These are phyloP conservation scores for Muntiacus muntjak DNA, from an alignment of 2,113 vertebrate species.

Conservation along the genomic window DNA sequence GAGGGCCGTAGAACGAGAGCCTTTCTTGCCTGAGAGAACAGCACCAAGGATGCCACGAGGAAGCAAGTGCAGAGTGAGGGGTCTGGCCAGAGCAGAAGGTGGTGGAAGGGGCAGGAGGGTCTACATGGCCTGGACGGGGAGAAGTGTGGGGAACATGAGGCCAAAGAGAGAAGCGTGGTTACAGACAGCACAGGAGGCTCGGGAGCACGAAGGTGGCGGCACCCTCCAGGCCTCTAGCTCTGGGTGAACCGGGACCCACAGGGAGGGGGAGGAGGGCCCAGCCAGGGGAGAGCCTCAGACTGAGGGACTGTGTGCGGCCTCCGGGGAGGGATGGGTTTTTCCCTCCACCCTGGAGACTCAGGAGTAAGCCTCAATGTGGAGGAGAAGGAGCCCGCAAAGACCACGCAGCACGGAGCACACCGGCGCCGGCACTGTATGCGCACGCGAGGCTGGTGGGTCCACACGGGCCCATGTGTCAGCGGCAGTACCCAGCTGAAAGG, in stretches of 20 bases:
- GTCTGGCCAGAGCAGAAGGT: background rate
- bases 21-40: background rate
- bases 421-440: background rate
- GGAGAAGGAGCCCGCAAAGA: background rate
- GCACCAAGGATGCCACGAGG: background rate
- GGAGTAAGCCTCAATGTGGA: background rate
- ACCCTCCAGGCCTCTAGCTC: background rate
- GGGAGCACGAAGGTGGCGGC: fast-evolving
- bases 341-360: background rate
- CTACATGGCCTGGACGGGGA: background rate
- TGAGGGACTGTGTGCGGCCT: background rate
- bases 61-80: background rate
- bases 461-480: background rate
- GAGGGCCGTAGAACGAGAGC: fast-evolving
- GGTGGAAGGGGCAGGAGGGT: background rate
- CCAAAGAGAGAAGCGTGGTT: fast-evolving
- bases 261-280: background rate
- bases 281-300: background rate
- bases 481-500: background rate
- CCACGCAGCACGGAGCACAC: background rate
- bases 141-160: background rate
- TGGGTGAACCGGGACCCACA: background rate
- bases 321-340: background rate
- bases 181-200: background rate
- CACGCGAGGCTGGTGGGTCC: background rate